Evolutionary conservation across 2,797 vertebrate species (phyloP), one percentile per base, ranked within the genome.

Genomic region (Prionace glauca): DNA sequence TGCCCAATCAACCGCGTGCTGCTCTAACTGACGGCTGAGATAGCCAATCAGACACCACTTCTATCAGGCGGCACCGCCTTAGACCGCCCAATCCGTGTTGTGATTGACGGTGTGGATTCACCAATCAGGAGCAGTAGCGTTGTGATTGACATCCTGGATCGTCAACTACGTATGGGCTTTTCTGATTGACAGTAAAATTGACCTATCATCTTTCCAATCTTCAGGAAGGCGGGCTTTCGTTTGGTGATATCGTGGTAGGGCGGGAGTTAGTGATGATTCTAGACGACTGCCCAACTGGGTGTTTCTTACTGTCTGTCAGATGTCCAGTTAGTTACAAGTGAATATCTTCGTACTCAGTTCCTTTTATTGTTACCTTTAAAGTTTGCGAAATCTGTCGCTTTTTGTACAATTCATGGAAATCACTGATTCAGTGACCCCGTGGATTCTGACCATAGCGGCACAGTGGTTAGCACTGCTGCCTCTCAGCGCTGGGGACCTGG

Each of bases 31-130:
- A 50, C 4, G 12, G 45, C 5, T 1, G 18, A 3, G 10, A 12
- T 2, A 0, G 16, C 87, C 29, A 90, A 65, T 90, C 60, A n/a
- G 14, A 7, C 4, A 41, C 4, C 5, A 0, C 11, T 12, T n/a
- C 12, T 1, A 0, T 3, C 16, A 41, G 16, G 79, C 5, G 8
- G 72, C 1, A 8, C 1, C 4, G 1, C 1, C 1, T 9, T 20
- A 41, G 7, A 8, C 36, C 36, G 36, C 36, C 79, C 36, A 74
- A 10, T 12, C 0, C 26, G 0, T 0, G 9, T 2, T 45, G 16
- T 84, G 41, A 45, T 45, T 84, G 41, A 45, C 81, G 2, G 81
- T 10, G 36, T 0, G 1, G 67, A 45, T 84, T 24, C 36, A 84
- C 81, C 81, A 84, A 45, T 84, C 20, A 84, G 0, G 9, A 2